Conservation (phyloP, 2,797 vertebrate species). For the Atherinosoma microstoma region DNA sequence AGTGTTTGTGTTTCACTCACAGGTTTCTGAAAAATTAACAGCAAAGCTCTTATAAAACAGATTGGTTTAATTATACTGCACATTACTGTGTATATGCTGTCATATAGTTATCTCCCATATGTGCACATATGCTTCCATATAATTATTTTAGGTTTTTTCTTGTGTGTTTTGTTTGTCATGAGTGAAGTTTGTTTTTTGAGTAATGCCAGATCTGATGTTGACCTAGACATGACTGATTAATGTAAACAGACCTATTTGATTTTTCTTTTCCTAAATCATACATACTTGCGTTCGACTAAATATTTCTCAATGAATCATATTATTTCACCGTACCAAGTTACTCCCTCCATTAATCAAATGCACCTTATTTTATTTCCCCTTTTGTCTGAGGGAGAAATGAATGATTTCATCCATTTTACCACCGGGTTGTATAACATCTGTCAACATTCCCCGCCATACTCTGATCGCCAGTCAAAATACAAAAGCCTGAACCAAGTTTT, state of each 20-base stretch:
- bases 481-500: conserved; percentile 36
- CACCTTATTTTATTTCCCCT: conserved; percentile 1
- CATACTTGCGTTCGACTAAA: background rate
- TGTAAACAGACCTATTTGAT: background rate
- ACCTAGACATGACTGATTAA: background rate
- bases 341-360: conserved; percentile 11
- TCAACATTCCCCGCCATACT: conserved; percentile 33
- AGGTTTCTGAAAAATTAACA: background rate
- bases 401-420: conserved; percentile 51
- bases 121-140: background rate
- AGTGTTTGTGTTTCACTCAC: background rate
- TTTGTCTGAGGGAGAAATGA: conserved; percentile 8
- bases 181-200: background rate
- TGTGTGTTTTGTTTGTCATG: background rate
- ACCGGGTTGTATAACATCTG: conserved; percentile 45
- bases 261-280: background rate
- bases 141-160: background rate
- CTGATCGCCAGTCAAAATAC: conserved; percentile 55
- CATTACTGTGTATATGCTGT: background rate
- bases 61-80: background rate
- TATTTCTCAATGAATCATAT: background rate
- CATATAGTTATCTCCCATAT: background rate
- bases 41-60: background rate
- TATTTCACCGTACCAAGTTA: conserved; percentile 5
- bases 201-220: background rate